Conservation (phyloP, 2,888 invertebrate genomes). For the Rhagium mordax region DNA sequence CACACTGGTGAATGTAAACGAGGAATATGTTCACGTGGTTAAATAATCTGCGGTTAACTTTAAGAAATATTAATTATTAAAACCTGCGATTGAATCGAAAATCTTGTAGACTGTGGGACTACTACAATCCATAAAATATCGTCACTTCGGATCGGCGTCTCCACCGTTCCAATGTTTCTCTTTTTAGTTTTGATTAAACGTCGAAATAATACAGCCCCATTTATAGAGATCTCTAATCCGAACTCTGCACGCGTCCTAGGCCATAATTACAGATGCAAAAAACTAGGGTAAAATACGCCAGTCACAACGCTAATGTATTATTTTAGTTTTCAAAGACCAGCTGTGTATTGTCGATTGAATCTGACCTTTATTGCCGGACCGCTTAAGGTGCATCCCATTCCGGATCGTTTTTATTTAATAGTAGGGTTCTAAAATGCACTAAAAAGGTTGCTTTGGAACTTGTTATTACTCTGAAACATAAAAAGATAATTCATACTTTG, state of each 20-base stretch:
- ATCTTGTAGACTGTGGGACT: too few relatives aligned
- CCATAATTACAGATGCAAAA: conserved; percentile 66
- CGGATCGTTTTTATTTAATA: conserved; percentile 50
- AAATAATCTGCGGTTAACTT: too few relatives aligned
- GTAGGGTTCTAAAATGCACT: conserved; percentile 48
- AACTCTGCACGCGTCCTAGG: conserved; percentile 59
- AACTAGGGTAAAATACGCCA: conserved; percentile 66
- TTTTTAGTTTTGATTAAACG: neutral
- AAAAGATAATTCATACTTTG: conserved; percentile 38
- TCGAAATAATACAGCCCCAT: conserved; percentile 26
- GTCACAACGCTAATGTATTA: conserved; percentile 68
- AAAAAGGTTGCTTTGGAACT: conserved; percentile 49
- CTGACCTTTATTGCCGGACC: conserved; percentile 54
- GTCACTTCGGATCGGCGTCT: too few relatives aligned
- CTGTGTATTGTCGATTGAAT: conserved; percentile 59
- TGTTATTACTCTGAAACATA: conserved; percentile 51
- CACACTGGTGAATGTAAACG: neutral
- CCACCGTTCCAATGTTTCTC: neutral
- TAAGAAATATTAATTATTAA: too few relatives aligned
- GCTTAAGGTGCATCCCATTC: conserved; percentile 23
- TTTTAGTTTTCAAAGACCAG: conserved; percentile 66
- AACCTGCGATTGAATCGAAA: too few relatives aligned
- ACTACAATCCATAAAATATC: too few relatives aligned
- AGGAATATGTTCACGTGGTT: neutral
- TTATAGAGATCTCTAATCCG: conserved; percentile 40